phyloP scores from a whole-genome alignment of 2,113 vertebrate species.

The Ageneiosus marmoratus region DNA sequence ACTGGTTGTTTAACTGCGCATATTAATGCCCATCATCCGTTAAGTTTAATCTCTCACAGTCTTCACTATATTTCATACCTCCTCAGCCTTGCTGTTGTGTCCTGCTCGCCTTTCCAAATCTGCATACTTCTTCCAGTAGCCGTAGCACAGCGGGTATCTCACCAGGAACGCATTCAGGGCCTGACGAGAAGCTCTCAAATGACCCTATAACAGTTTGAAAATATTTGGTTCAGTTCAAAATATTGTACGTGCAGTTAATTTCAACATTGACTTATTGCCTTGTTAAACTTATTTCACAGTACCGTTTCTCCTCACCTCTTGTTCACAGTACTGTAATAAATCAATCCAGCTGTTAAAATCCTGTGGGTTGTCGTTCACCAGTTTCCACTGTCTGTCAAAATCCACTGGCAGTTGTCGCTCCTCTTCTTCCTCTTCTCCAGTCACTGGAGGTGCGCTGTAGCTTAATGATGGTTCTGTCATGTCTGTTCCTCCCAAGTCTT shows the following conservation, averaged over 20 bases:
- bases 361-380: conserved; percentile 70
- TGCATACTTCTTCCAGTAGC: conserved; percentile 86
- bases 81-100: conserved; percentile 68
- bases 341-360: conserved; percentile 82
- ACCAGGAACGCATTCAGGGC: conserved; percentile 77
- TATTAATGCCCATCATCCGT: neutral
- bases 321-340: conserved; percentile 82
- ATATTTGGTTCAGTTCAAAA: neutral
- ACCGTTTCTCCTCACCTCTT: conserved; percentile 70
- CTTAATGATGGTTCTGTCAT: conserved; percentile 37
- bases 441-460: conserved; percentile 48
- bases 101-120: conserved; percentile 79
- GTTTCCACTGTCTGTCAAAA: conserved; percentile 77
- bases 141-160: conserved; percentile 83
- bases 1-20: neutral
- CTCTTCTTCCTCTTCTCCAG: conserved; percentile 59
- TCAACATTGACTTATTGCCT: neutral
- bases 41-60: neutral
- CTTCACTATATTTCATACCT: conserved; percentile 65
- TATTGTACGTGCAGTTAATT: neutral
- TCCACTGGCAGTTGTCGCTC: conserved; percentile 72
- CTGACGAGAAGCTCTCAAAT: conserved; percentile 70
- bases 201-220: conserved; percentile 64
- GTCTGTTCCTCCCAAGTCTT: conserved; percentile 39
- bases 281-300: neutral